phyloP scores from a whole-genome alignment of 2,113 vertebrate genomes.

The Zapus hudsonius region DNA sequence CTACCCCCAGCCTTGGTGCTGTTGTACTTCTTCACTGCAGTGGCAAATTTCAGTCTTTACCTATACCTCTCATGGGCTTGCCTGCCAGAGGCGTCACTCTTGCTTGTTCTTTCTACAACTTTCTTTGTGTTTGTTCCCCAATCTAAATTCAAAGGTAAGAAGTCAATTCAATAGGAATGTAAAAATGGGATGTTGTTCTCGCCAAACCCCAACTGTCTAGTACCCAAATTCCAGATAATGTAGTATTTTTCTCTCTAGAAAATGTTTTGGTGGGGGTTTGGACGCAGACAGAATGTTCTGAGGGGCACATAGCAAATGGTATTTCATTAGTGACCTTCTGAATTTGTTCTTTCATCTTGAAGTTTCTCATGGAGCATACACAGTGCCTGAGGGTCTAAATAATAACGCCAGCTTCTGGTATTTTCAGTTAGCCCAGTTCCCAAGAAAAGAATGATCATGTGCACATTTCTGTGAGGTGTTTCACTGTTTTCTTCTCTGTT shows the following conservation, averaged over 20 bases:
- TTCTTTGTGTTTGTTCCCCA: neutral
- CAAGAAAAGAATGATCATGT: neutral
- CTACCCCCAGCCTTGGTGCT: neutral
- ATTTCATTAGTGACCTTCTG: neutral
- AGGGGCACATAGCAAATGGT: conserved; percentile 11
- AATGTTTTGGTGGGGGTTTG: conserved; percentile 29
- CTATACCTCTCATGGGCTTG: neutral
- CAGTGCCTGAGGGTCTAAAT: neutral
- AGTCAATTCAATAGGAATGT: conserved; percentile 20
- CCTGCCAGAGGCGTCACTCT: neutral
- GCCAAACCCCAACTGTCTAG: neutral
- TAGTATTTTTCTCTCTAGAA: conserved; percentile 45
- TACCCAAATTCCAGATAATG: neutral
- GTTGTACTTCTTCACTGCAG: neutral
- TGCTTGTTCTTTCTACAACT: neutral
- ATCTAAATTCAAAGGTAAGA: conserved; percentile 12
- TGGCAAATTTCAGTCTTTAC: neutral
- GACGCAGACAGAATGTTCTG: conserved; percentile 9
- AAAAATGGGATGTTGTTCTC: neutral
- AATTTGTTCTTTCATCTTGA: conserved; percentile 40
- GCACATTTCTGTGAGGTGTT: conserved; percentile 13
- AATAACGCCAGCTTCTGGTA: conserved; percentile 17
- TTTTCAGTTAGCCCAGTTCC: conserved; percentile 30
- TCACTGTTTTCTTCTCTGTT: neutral
- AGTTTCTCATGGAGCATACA: conserved; percentile 27